Evolutionary conservation across 2,113 vertebrate species (phyloP).

Genomic region (Caranx ignobilis): DNA sequence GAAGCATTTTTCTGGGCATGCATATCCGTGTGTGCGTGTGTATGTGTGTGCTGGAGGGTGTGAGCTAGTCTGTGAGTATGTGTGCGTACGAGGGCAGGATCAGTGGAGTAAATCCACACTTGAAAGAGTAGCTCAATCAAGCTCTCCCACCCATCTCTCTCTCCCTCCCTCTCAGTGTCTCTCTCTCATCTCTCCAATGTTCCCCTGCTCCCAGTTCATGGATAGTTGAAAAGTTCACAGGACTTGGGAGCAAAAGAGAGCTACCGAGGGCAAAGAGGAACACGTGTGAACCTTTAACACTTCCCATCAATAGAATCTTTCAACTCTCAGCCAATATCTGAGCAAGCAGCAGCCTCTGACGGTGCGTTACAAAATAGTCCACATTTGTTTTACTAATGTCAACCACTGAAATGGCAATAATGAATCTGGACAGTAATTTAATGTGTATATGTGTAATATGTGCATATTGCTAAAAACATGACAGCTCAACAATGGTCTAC

Average conservation of each 20-base stretch:
- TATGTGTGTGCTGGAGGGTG: slow-evolving; percentile 13
- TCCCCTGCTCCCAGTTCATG: slow-evolving; percentile 67
- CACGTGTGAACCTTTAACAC: slow-evolving; percentile 29
- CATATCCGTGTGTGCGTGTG: background rate
- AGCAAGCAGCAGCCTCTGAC: slow-evolving; percentile 2
- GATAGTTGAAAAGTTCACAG: slow-evolving; percentile 76
- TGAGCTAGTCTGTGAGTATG: background rate
- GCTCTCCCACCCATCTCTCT: slow-evolving; percentile 64
- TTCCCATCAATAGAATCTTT: slow-evolving; percentile 22
- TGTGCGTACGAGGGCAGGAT: slow-evolving; percentile 61
- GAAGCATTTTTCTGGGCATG: slow-evolving; percentile 21
- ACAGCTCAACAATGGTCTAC: too few relatives aligned
- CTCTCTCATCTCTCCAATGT: slow-evolving; percentile 59
- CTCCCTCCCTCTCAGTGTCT: slow-evolving; percentile 21
- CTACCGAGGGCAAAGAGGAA: slow-evolving; percentile 9
- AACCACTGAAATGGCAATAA: background rate
- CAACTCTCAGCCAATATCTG: slow-evolving; percentile 22
- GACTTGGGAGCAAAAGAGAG: slow-evolving; percentile 51
- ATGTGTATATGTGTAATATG: too few relatives aligned
- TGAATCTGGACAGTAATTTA: background rate
- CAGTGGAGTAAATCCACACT: slow-evolving; percentile 83
- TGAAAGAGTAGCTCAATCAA: slow-evolving; percentile 83
- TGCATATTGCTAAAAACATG: too few relatives aligned
- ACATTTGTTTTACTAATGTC: background rate
- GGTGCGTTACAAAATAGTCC: background rate